phyloP scores from a whole-genome alignment of 2,113 vertebrate species.

The Malurus elegans region DNA sequence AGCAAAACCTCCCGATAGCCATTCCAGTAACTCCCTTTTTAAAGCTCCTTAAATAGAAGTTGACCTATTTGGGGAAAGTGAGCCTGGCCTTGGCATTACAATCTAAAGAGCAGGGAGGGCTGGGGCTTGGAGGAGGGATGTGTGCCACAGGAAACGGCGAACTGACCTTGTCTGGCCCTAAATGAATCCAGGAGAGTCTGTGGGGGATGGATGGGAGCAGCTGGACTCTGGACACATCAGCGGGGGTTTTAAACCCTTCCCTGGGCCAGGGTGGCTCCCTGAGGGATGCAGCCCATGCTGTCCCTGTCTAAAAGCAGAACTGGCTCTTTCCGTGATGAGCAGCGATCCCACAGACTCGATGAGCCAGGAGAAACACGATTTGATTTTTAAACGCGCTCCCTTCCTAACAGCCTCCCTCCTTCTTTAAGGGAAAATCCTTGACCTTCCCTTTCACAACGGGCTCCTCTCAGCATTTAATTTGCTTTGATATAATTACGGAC shows the following conservation, averaged over 20 bases:
- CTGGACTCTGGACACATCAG: background rate
- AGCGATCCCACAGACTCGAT: background rate
- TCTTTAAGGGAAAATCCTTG: background rate
- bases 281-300: background rate
- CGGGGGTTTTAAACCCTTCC: background rate
- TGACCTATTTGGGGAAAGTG: background rate
- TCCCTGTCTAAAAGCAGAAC: background rate
- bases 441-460: background rate
- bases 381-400: constrained; percentile 2
- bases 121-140: background rate
- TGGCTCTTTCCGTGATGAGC: background rate
- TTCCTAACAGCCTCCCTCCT: background rate
- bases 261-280: background rate
- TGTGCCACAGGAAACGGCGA: background rate
- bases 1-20: background rate
- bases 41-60: background rate
- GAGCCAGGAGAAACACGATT: background rate
- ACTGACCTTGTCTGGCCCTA: background rate
- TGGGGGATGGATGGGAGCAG: background rate
- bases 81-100: background rate
- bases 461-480: background rate
- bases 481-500: background rate
- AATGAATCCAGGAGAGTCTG: background rate
- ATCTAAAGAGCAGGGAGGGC: background rate
- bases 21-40: background rate